Percentiles rank a stretch among this genome's conserved stretches.
Conservation (phyloP, 2,797 vertebrate species). For the Sebastes wilsoni region DNA sequence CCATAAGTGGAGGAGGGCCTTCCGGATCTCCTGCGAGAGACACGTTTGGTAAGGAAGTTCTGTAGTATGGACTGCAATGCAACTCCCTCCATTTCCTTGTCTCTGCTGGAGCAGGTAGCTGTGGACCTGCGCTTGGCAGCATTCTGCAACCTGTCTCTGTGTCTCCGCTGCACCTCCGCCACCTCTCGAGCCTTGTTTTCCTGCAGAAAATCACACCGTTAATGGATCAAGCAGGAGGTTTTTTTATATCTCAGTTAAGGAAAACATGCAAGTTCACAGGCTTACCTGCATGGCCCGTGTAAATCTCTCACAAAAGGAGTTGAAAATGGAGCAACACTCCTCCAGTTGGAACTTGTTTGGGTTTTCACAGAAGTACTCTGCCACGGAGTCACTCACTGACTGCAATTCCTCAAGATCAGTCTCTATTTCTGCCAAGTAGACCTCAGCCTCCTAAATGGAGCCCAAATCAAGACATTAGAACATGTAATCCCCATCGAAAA, state of each 20-base stretch:
- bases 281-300: constrained; percentile 81
- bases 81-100: constrained; percentile 81
- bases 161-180: constrained; percentile 76
- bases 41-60: constrained; percentile 55
- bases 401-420: constrained; percentile 67
- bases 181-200: constrained; percentile 79
- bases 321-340: constrained; percentile 84
- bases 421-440: constrained; percentile 66
- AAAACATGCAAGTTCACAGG: neutral
- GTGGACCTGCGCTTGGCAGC: constrained; percentile 81
- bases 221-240: neutral
- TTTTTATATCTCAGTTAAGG: neutral
- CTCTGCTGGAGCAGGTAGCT: constrained; percentile 83
- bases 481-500: neutral
- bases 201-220: constrained; percentile 51
- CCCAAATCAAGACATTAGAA: constrained; percentile 5
- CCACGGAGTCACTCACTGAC: constrained; percentile 71
- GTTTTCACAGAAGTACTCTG: constrained; percentile 88
- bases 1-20: constrained; percentile 53
- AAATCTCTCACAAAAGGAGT: constrained; percentile 85
- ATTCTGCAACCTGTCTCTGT: constrained; percentile 67
- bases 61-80: constrained; percentile 81
- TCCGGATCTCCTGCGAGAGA: constrained; percentile 58
- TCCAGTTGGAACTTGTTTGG: constrained; percentile 81
- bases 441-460: constrained; percentile 75